Conservation (phyloP, 1,140 invertebrate species). For the Chymomyza costata region DNA sequence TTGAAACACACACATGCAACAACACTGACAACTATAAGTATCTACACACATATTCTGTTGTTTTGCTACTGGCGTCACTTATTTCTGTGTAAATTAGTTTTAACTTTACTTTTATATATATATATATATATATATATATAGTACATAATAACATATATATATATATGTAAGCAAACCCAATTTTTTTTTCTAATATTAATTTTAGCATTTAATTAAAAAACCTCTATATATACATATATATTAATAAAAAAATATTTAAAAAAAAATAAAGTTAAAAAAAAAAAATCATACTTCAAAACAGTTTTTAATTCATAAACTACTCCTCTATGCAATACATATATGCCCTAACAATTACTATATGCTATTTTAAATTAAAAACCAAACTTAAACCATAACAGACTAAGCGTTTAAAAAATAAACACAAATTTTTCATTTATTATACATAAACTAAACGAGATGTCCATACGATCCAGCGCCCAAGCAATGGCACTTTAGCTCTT, state of each 20-base stretch:
- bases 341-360: background rate
- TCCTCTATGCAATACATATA: too few relatives aligned
- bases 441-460: too few relatives aligned
- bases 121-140: constrained; percentile 18
- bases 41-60: constrained; percentile 19
- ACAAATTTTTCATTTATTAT: too few relatives aligned
- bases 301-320: too few relatives aligned
- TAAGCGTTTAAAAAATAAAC: too few relatives aligned
- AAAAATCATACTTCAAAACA: too few relatives aligned
- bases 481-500: constrained; percentile 30
- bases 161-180: too few relatives aligned
- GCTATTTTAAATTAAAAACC: constrained; percentile 1
- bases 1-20: background rate
- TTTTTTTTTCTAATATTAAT: constrained; percentile 41
- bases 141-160: constrained; percentile 5
- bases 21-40: background rate
- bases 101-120: constrained; percentile 10
- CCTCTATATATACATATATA: too few relatives aligned
- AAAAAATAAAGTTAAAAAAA: too few relatives aligned
- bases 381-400: too few relatives aligned
- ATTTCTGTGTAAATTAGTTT: constrained; percentile 38
- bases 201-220: constrained; percentile 33
- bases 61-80: constrained; percentile 21
- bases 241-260: too few relatives aligned
- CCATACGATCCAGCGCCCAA: background rate